Base-by-base conservation (phyloP, 1,140 invertebrate species). In the Drosophila orosa region DNA sequence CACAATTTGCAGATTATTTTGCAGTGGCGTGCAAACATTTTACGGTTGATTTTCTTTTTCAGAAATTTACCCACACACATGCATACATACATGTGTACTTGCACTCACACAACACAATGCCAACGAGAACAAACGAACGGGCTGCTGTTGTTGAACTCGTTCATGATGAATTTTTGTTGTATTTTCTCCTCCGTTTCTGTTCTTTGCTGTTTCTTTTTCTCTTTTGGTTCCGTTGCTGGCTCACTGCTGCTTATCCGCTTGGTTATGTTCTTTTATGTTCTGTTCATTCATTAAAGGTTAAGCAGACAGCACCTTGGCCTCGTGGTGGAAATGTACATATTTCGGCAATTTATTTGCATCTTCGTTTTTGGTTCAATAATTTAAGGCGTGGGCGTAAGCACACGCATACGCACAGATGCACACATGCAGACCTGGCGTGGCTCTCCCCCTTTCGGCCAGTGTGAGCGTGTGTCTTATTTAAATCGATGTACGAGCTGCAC, bases 131-230 rank as follows among this genome's bases (percentile, higher is more conserved):
- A 63, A 75, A 85, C 50, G 67, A 76, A 40, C 58, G 54, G 59
- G 31, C 50, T 54, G 44, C 71, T 57, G 71, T 55, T 85, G 82
- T 77, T 86, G 78, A 86, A 85, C 82, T 85, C 83, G 78, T 86
- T 87, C 65, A 71, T 78, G 74, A 62, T 69, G 58, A 69, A 71
- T 78, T 78, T 75, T 66, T 55, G 35, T 74, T 55, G 55, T 77
- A 40, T 61, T 59, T 83, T 82, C 62, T 68, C 29, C 24, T 73
- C 27, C 40, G 39, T 48, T 54, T 67, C 68, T 48, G 48, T 50
- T 60, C 54, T 55, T 29, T 48, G 42, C 58, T 67, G 58, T 78
- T 67, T 54, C n/a, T 17, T n/a, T 24, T 74, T 56, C 44, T 66
- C 42, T 50, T 50, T 50, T 12, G n/a, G 27, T 50, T 62, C 10